phyloP scores from a whole-genome alignment of 30 jellyfish, hydroid and myxozoan species.

The Aurelia sp. region DNA sequence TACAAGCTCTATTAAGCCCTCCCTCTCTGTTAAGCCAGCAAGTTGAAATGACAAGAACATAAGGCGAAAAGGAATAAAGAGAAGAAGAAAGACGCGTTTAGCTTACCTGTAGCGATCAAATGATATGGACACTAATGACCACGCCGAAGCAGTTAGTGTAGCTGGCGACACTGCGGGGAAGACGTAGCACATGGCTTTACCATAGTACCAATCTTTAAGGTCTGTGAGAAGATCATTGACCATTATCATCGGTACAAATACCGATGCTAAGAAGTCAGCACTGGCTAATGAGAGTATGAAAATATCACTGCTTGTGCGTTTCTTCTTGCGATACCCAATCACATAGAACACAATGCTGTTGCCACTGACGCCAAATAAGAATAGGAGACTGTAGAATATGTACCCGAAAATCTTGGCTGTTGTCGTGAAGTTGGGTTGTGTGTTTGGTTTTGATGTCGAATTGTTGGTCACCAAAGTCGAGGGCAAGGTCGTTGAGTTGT shows the following conservation, averaged over 20 bases:
- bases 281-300: conserved; percentile 47
- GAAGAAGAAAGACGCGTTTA: too few species aligned
- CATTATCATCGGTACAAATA: conserved; percentile 50
- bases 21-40: too few species aligned
- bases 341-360: conserved; percentile 58
- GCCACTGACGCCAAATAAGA: conserved; percentile 53
- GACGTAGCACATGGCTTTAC: conserved; percentile 48
- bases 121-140: conserved; percentile 47
- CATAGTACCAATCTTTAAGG: conserved; percentile 50
- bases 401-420: conserved; percentile 15
- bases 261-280: conserved; percentile 46
- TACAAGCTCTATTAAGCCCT: too few species aligned
- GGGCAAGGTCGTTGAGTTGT: too few species aligned
- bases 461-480: too few species aligned
- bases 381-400: conserved; percentile 26
- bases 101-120: conserved; percentile 56
- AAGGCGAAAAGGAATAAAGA: too few species aligned
- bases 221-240: conserved; percentile 23
- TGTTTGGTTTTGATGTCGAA: too few species aligned
- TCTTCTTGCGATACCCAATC: conserved; percentile 52
- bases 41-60: too few species aligned
- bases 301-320: conserved; percentile 41
- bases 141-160: conserved; percentile 36
- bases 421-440: too few species aligned
- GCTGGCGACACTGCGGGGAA: conserved; percentile 39